A percentile compares a stretch with the other conserved stretches of the same genome.
These are phyloP conservation scores for Syngnathoides biaculeatus DNA, from an alignment of 2,113 vertebrate genomes.

Conservation along the genomic window DNA sequence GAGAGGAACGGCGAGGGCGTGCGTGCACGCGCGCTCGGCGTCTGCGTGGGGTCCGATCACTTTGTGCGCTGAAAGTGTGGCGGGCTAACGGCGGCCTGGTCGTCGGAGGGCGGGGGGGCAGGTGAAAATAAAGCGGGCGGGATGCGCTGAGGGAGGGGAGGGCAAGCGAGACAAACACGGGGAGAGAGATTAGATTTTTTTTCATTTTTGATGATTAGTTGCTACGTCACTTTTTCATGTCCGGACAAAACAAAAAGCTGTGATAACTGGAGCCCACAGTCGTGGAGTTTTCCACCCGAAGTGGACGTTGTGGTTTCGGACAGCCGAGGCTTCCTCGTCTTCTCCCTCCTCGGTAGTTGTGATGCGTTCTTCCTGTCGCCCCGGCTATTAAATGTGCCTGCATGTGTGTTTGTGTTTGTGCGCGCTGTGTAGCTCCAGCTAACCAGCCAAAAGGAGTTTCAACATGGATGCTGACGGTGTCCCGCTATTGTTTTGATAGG, in stretches of 20 bases:
- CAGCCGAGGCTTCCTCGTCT: conserved; percentile 54
- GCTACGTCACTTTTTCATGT: conserved; percentile 83
- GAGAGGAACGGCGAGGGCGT: conserved; percentile 59
- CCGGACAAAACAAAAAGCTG: conserved; percentile 71
- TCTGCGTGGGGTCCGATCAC: conserved; percentile 48
- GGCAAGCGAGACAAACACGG: conserved; percentile 44
- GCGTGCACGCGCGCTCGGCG: conserved; percentile 36
- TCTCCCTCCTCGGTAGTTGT: conserved; percentile 67
- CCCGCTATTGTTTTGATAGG: conserved; percentile 63
- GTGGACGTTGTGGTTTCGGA: conserved; percentile 59
- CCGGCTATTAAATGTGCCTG: conserved; percentile 25
- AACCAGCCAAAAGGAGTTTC: conserved; percentile 65
- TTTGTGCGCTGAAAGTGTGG: conserved; percentile 69
- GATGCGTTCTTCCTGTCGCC: conserved; percentile 46
- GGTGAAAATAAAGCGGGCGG: conserved; percentile 79
- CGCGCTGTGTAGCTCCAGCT: conserved; percentile 49
- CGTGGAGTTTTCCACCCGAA: conserved; percentile 68
- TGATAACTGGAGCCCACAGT: conserved; percentile 70
- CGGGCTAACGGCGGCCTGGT: conserved; percentile 81
- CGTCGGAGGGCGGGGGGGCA: conserved; percentile 64
- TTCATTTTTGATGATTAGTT: conserved; percentile 70
- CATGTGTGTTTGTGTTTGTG: conserved; percentile 29
- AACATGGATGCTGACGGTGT: conserved; percentile 79
- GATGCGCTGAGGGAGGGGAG: conserved; percentile 52
- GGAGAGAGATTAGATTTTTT: conserved; percentile 40